A percentile compares a stretch with the other conserved stretches of the same genome.
phyloP scores from a whole-genome alignment of 2,797 vertebrate species.

The Monodelphis domestica region DNA sequence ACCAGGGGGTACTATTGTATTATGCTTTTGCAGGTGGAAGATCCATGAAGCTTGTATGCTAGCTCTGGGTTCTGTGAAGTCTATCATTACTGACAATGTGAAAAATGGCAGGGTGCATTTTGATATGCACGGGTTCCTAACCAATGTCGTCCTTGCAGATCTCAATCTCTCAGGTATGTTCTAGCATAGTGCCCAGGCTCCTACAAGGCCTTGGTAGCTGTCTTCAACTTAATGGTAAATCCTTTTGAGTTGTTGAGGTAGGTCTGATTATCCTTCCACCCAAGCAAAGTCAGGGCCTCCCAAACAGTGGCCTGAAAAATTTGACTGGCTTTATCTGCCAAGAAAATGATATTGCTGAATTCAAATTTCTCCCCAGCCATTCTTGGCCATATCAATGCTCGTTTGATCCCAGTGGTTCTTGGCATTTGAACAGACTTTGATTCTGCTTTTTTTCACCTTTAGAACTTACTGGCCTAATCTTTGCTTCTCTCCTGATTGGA shows the following conservation, averaged over 20 bases:
- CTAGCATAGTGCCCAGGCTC: background rate
- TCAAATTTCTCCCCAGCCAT: slow-evolving; percentile 7
- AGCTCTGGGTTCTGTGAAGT: slow-evolving; percentile 97
- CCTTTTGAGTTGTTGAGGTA: background rate
- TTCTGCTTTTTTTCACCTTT: background rate
- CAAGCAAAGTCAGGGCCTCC: background rate
- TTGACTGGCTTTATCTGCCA: background rate
- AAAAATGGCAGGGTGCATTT: slow-evolving; percentile 96
- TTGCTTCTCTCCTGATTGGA: background rate
- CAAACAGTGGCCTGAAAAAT: background rate
- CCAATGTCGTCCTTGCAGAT: slow-evolving; percentile 94
- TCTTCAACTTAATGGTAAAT: background rate
- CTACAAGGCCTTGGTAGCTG: background rate
- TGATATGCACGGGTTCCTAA: slow-evolving; percentile 98
- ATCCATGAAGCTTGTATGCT: slow-evolving; percentile 98
- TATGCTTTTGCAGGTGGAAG: slow-evolving; percentile 94
- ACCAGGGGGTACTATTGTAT: background rate
- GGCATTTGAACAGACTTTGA: background rate
- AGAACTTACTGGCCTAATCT: background rate
- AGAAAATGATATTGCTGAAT: background rate
- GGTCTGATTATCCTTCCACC: background rate
- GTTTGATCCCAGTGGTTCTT: background rate
- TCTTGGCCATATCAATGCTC: background rate
- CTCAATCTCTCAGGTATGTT: slow-evolving; percentile 93
- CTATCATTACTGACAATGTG: slow-evolving; percentile 95